Percentiles rank a stretch among this genome's conserved stretches.
phyloP scores from a whole-genome alignment of 2,888 invertebrate species.

The Chalcis sispes region DNA sequence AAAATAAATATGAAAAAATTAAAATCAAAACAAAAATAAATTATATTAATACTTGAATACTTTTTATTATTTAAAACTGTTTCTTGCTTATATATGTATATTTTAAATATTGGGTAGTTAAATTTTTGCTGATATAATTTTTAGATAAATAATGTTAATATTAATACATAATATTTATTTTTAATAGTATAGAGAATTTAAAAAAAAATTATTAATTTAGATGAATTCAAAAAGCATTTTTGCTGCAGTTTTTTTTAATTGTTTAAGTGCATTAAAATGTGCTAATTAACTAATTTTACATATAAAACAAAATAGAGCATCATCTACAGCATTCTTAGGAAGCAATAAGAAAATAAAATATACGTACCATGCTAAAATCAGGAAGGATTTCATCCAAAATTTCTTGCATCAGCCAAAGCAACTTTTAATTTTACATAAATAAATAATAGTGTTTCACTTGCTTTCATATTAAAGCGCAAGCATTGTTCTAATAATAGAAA shows the following conservation, averaged over 20 bases:
- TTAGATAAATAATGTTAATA: too few relatives aligned
- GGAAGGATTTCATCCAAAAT: slow-evolving; percentile 68
- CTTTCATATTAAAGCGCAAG: slow-evolving; percentile 68
- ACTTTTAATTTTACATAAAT: slow-evolving; percentile 66
- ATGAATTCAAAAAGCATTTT: too few relatives aligned
- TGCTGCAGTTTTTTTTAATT: neutral
- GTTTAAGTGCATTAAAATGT: slow-evolving; percentile 22
- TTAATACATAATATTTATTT: too few relatives aligned
- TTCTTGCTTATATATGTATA: too few relatives aligned
- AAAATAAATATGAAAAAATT: too few relatives aligned
- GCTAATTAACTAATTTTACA: slow-evolving; percentile 27
- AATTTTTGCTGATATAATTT: too few relatives aligned
- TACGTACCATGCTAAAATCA: slow-evolving; percentile 73
- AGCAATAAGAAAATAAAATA: slow-evolving; percentile 63
- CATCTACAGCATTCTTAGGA: slow-evolving; percentile 51
- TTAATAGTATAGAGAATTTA: neutral
- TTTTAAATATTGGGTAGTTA: too few relatives aligned
- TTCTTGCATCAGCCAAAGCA: slow-evolving; percentile 73
- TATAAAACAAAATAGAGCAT: slow-evolving; percentile 10
- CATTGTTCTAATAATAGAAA: slow-evolving; percentile 61
- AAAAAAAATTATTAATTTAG: neutral
- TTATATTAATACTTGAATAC: too few relatives aligned
- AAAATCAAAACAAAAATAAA: too few relatives aligned
- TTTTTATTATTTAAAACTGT: too few relatives aligned
- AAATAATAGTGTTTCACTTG: slow-evolving; percentile 63